Evolutionary conservation across 1,140 invertebrate genomes (phyloP), one percentile per base, ranked within the genome.

Genomic region (Portunus trituberculatus): DNA sequence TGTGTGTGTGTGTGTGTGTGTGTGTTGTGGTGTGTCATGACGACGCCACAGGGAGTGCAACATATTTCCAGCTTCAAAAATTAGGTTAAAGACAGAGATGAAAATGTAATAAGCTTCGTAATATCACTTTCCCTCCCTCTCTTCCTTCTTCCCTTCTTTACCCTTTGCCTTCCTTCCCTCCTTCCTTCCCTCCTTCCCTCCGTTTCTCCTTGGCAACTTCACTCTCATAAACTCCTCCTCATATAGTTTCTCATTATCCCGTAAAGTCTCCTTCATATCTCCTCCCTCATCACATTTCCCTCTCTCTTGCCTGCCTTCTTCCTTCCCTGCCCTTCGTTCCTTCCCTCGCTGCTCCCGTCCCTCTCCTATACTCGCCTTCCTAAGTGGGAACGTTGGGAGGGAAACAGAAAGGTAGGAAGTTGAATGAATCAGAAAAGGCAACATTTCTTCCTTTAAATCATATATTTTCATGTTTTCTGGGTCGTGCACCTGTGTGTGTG

Each of bases 1-100:
- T 76, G 67, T 76, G 67, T 76, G 67, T 76, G 67, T 76, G 67
- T 76, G 67, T 76, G 67, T 76, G 67, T 76, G 67, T 76, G 8
- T 16, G 67, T 76, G 67, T 76, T 12, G 20, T n/a, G 67, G 6
- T 76, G 25, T 2, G 52, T 7, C 14, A 59, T 59, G 52, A 59
- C 12, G 52, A 59, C 52, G 52, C 52, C 52, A 59, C 52, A 10
- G 52, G 52, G 52, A 59, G 10, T 59, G 12, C 2, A 59, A 59
- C 10, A 59, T 14, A 20, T 59, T 20, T 12, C 52, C 12, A 59
- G 52, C 12, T 4, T 59, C 3, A 59, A 59, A 59, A 14, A 59
- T 59, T 59, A 59, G 52, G 52, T 59, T 59, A 59, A 59, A 14
- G 52, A 59, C 52, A 59, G 52, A 59, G 52, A 59, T 59, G 52